A percentile compares a stretch with the other conserved stretches of the same genome.
Conservation (phyloP, 2,888 invertebrate genomes). For the Scaptomyza reducta region DNA sequence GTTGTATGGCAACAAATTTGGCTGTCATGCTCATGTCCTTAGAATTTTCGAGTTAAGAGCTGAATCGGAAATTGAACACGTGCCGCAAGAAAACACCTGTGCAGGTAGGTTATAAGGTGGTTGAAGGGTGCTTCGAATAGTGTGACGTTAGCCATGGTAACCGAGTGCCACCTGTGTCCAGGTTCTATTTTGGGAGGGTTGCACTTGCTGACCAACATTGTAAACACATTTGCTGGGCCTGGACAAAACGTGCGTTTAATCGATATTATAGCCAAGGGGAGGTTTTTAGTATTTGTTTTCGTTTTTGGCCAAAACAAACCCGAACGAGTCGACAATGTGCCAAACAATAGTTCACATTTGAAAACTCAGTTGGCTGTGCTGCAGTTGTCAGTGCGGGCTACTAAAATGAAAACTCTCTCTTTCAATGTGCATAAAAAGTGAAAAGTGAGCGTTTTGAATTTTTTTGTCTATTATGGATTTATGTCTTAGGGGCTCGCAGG, state of each 20-base stretch:
- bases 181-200: slow-evolving; percentile 47
- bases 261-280: slow-evolving; percentile 63
- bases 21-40: slow-evolving; percentile 9
- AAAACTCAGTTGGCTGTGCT: slow-evolving; percentile 68
- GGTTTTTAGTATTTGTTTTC: slow-evolving; percentile 30
- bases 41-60: background rate
- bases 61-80: background rate
- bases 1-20: slow-evolving; percentile 17
- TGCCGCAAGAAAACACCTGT: slow-evolving; percentile 34
- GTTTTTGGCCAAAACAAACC: slow-evolving; percentile 65
- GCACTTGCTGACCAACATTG: slow-evolving; percentile 65
- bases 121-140: slow-evolving; percentile 4
- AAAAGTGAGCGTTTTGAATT: slow-evolving; percentile 25
- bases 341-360: slow-evolving; percentile 23
- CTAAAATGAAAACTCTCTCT: slow-evolving; percentile 24
- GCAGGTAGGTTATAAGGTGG: background rate
- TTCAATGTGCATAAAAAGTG: slow-evolving; percentile 46
- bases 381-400: slow-evolving; percentile 44
- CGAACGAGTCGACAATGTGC: slow-evolving; percentile 33
- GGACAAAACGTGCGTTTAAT: slow-evolving; percentile 67
- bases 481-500: slow-evolving; percentile 84
- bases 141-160: slow-evolving; percentile 25
- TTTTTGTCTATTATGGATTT: slow-evolving; percentile 82
- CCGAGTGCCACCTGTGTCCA: slow-evolving; percentile 31
- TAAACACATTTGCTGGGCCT: slow-evolving; percentile 34